Conservation (phyloP, 2,113 vertebrate genomes). For the Leuciscus idus region DNA sequence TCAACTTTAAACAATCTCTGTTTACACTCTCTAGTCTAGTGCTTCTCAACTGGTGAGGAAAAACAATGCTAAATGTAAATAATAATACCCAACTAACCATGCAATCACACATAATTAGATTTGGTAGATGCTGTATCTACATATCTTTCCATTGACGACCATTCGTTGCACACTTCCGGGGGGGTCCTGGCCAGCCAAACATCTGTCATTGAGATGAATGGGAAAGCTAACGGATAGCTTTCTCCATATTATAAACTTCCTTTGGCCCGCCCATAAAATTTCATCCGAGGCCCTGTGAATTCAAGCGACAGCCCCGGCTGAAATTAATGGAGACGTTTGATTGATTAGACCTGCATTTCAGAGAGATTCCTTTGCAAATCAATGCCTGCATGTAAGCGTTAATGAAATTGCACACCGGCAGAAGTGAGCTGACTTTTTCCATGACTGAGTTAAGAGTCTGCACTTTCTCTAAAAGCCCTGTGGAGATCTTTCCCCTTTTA, state of each 20-base stretch:
- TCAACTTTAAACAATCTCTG: too few species aligned
- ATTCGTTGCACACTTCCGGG: neutral
- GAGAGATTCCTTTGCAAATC: conserved; percentile 49
- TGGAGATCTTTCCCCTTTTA: conserved; percentile 29
- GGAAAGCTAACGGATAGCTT: conserved; percentile 16
- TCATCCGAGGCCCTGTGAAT: conserved; percentile 22
- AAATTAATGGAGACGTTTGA: conserved; percentile 47
- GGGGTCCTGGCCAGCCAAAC: neutral
- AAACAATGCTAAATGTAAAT: neutral
- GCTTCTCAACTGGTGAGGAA: too few species aligned
- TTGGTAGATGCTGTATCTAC: neutral
- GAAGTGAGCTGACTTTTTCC: conserved; percentile 35
- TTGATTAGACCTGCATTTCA: conserved; percentile 51
- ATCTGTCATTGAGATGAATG: conserved; percentile 14
- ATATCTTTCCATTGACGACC: neutral
- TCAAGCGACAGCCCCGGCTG: neutral
- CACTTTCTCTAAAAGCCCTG: conserved; percentile 35
- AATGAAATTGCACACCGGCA: conserved; percentile 47
- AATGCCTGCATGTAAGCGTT: conserved; percentile 47
- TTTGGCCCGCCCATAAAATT: neutral
- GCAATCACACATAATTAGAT: neutral
- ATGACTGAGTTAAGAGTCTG: conserved; percentile 32
- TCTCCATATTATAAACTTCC: conserved; percentile 31
- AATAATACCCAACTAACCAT: neutral
- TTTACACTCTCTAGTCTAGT: too few species aligned